phyloP scores from a whole-genome alignment of 2,797 vertebrate species.

The Bradypodion pumilum region DNA sequence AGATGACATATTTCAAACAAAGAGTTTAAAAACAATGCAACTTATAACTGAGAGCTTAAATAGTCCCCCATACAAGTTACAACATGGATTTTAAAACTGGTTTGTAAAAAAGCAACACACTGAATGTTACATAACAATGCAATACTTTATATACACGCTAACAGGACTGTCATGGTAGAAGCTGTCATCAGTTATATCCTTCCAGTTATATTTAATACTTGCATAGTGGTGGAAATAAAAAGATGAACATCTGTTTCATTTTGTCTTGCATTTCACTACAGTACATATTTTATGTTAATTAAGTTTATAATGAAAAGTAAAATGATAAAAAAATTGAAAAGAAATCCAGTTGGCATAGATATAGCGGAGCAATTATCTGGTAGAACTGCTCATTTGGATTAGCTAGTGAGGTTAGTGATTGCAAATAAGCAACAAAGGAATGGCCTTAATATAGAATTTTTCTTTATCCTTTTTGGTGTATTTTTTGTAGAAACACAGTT shows the following conservation, averaged over 20 bases:
- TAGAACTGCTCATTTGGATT: constrained; percentile 24
- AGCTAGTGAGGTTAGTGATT: constrained; percentile 23
- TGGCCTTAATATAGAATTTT: background rate
- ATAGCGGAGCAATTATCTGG: constrained; percentile 20
- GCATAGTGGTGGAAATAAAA: constrained; percentile 27
- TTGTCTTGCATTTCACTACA: constrained; percentile 34
- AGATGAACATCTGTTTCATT: constrained; percentile 33
- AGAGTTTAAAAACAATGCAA: background rate
- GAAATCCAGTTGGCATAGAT: constrained; percentile 17
- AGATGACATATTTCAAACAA: background rate
- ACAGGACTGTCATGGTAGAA: constrained; percentile 1
- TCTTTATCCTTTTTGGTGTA: background rate
- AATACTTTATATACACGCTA: background rate
- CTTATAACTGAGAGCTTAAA: background rate
- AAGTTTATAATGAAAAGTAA: constrained; percentile 36
- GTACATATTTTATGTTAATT: constrained; percentile 41
- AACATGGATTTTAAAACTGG: background rate
- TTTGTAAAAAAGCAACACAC: background rate
- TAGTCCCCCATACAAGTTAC: background rate
- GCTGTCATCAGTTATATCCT: background rate
- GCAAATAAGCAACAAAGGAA: constrained; percentile 27
- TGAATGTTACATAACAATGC: background rate
- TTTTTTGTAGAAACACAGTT: no score
- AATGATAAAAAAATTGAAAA: constrained; percentile 29
- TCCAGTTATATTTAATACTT: constrained; percentile 22